Base-by-base conservation (phyloP, 2,797 vertebrate genomes). In the Muraenolepis orangiensis region DNA sequence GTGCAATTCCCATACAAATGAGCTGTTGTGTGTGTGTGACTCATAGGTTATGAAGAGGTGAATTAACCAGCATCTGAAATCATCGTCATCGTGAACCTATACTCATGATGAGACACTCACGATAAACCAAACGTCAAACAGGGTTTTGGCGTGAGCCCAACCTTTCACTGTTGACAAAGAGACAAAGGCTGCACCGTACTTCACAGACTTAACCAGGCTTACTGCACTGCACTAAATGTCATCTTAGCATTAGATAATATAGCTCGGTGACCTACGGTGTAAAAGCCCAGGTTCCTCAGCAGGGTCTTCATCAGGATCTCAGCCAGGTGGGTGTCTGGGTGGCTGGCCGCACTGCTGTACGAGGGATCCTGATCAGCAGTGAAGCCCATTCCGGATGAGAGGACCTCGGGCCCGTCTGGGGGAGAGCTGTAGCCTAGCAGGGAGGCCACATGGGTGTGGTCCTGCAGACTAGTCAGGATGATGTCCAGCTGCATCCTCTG, bases 401-500 rank as follows among this genome's bases (percentile, higher is more conserved):
- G 91, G 1, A 73, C 75, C 84, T 93, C 91, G 0, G 91, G 86
- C 67, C 85, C 79, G n/a, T 90, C 85, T 34, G 86, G 76, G 0
- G 94, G 93, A 28, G 87, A 92, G 86, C 94, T 94, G 87, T 94
- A 95, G 0, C 94, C 94, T 66, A 95, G 88, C 10, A 95, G 88
- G 0, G 94, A 95, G 8, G 94, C 94, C 79, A 95, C 94, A 0
- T 95, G 94, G 74, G 93, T 93, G 90, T 95, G 94, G 80, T 95
- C 94, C 88, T 95, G 94, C 1, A 95, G 93, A 66, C 94, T 95
- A 79, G 93, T 95, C 81, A 95, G 88, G 85, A 95, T 94, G 74
- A 95, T 95, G 87, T 95, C 94, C n/a, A 95, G 87, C 75, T 98
- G 96, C 97, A 98, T 98, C 87, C 97, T 94, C 97, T 98, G 87